Evolutionary conservation across 2,888 invertebrate species (phyloP).

Genomic region (Dasysyrphus albostriatus): DNA sequence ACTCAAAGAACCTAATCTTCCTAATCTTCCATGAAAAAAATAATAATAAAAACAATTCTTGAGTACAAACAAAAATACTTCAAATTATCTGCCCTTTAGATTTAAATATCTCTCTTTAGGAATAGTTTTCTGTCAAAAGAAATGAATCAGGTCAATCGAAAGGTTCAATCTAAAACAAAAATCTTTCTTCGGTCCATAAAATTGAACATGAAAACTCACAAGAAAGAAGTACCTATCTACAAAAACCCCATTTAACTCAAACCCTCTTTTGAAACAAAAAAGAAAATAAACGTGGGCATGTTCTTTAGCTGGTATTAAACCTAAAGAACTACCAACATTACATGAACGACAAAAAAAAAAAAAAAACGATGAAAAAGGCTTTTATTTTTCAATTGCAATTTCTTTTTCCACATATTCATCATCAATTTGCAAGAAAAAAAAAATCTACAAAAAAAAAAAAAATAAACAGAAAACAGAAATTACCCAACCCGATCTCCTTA

Average conservation of each 20-base stretch:
- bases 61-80: not conserved
- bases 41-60: not conserved
- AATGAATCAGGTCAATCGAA: not conserved
- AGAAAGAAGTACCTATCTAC: not conserved
- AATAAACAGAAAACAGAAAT: not conserved
- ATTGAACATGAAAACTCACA: not conserved
- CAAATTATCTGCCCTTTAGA: not conserved
- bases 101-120: not conserved
- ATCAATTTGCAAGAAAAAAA: constrained; percentile 35
- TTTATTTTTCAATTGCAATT: constrained; percentile 58
- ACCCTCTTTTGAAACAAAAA: not conserved
- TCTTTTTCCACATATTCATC: constrained; percentile 51
- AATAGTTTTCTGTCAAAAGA: not conserved
- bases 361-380: constrained; percentile 1
- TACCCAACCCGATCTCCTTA: constrained; percentile 16
- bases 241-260: not conserved
- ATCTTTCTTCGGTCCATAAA: not conserved
- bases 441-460: constrained; percentile 19
- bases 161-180: not conserved
- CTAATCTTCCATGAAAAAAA: not conserved
- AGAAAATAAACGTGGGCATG: constrained; percentile 1
- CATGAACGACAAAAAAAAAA: constrained; percentile 20
- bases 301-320: constrained; percentile 1
- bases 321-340: constrained; percentile 4
- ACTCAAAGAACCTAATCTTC: not conserved